Conservation (phyloP, 2,888 invertebrate genomes). For the Cantharis nigra region DNA sequence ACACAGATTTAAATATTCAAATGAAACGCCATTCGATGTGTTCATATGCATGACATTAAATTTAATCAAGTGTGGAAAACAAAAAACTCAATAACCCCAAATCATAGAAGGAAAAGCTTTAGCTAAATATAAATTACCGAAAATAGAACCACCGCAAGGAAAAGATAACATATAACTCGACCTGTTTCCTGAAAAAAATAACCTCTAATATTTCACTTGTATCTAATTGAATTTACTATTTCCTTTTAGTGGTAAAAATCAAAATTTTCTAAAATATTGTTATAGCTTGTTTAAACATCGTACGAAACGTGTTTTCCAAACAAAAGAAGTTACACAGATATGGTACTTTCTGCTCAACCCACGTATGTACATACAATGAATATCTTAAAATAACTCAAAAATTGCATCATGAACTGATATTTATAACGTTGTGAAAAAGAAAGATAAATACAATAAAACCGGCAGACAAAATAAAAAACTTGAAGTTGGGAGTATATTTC, state of each 20-base stretch:
- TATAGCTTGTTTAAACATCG: neutral
- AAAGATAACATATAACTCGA: neutral
- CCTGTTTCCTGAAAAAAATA: neutral
- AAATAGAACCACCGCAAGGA: neutral
- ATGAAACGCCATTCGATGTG: conserved; percentile 8
- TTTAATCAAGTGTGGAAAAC: conserved; percentile 12
- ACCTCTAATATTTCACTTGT: neutral
- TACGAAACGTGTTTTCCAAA: neutral
- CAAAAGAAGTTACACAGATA: neutral
- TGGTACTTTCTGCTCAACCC: neutral
- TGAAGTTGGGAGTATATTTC: neutral
- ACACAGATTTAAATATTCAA: conserved; percentile 7
- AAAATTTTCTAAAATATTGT: neutral
- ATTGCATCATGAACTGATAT: neutral
- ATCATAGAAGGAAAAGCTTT: conserved; percentile 6
- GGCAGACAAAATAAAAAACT: neutral
- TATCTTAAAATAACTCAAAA: neutral
- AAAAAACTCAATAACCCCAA: conserved; percentile 5
- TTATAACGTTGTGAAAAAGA: neutral
- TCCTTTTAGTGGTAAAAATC: neutral
- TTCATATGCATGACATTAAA: conserved; percentile 13
- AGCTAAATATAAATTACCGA: conserved; percentile 11
- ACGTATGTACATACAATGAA: neutral
- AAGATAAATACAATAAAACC: neutral
- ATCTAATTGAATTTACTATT: neutral